Percentiles rank a stretch among this genome's conserved stretches.
These are phyloP conservation scores for Colaptes auratus DNA, from an alignment of 2,113 vertebrate genomes.

Conservation along the genomic window DNA sequence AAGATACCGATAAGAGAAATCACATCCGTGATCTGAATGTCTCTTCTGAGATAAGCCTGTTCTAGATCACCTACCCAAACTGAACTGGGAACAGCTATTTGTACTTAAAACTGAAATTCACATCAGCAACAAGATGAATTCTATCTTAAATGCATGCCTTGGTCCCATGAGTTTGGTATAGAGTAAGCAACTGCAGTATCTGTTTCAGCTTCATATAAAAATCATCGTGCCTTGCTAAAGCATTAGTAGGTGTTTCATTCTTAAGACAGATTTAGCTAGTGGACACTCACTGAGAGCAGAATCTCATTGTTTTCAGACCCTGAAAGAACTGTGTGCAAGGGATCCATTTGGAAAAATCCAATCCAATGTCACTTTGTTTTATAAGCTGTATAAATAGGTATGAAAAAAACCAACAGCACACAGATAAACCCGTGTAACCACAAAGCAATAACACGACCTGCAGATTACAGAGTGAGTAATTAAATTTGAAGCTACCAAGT, in stretches of 20 bases:
- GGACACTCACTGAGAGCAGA: constrained; percentile 12
- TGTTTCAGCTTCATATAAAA: neutral
- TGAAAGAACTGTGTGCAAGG: constrained; percentile 21
- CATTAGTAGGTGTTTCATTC: neutral
- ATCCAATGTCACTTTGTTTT: constrained; percentile 61
- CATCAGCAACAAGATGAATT: neutral
- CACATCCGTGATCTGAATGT: neutral
- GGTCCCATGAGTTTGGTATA: neutral
- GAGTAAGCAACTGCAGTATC: neutral
- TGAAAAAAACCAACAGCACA: neutral
- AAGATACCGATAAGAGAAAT: neutral
- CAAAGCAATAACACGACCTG: constrained; percentile 57
- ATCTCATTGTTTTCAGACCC: neutral
- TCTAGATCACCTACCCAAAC: neutral
- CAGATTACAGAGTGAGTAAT: constrained; percentile 74
- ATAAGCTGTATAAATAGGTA: constrained; percentile 57
- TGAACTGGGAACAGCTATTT: neutral
- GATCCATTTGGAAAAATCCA: constrained; percentile 52
- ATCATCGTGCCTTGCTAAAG: neutral
- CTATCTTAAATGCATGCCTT: neutral
- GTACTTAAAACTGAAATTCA: neutral
- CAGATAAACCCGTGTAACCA: constrained; percentile 17
- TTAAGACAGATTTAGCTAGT: neutral
- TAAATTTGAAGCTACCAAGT: constrained; percentile 69
- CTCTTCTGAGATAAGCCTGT: neutral